Percentiles rank a stretch among this genome's conserved stretches.
Evolutionary conservation across 2,797 vertebrate species (phyloP).

Genomic region (Microchirus variegatus): DNA sequence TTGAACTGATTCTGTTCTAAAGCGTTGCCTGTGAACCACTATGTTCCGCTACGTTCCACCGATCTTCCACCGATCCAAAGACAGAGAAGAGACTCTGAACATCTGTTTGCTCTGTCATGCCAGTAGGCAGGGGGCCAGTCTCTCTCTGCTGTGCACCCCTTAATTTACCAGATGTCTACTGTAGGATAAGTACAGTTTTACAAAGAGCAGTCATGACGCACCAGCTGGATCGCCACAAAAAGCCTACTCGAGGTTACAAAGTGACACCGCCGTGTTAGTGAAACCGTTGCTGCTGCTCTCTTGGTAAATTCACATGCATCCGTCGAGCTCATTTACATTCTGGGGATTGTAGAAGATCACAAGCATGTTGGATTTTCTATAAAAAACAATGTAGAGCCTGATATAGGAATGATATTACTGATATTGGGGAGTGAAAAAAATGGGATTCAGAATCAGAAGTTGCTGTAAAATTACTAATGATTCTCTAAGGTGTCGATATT

Average conservation of each 20-base stretch:
- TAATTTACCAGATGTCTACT: conserved; percentile 82
- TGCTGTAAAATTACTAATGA: too few relatives aligned
- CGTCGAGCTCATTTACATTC: conserved; percentile 32
- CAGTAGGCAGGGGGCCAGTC: conserved; percentile 74
- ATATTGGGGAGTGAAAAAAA: too few relatives aligned
- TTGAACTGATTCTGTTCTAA: neutral
- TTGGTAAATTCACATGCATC: conserved; percentile 33
- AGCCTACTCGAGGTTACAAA: conserved; percentile 39
- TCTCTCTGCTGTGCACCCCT: conserved; percentile 68
- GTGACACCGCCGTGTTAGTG: conserved; percentile 33
- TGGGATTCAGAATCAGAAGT: too few relatives aligned
- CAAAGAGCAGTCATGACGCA: conserved; percentile 64
- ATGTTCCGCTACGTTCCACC: conserved; percentile 18
- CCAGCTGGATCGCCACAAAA: conserved; percentile 65
- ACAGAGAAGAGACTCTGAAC: conserved; percentile 64
- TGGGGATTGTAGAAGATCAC: neutral
- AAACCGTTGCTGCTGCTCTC: conserved; percentile 3
- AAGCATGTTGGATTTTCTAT: too few relatives aligned
- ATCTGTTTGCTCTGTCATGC: conserved; percentile 73
- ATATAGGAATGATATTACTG: too few relatives aligned
- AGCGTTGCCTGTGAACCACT: conserved; percentile 22
- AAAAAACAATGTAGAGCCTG: too few relatives aligned
- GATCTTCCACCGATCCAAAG: conserved; percentile 44
- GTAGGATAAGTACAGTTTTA: conserved; percentile 72
- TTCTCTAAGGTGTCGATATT: too few relatives aligned